Evolutionary conservation across 1,140 invertebrate species (phyloP), one percentile per base, ranked within the genome.

Genomic region (Cecropterus lyciades): DNA sequence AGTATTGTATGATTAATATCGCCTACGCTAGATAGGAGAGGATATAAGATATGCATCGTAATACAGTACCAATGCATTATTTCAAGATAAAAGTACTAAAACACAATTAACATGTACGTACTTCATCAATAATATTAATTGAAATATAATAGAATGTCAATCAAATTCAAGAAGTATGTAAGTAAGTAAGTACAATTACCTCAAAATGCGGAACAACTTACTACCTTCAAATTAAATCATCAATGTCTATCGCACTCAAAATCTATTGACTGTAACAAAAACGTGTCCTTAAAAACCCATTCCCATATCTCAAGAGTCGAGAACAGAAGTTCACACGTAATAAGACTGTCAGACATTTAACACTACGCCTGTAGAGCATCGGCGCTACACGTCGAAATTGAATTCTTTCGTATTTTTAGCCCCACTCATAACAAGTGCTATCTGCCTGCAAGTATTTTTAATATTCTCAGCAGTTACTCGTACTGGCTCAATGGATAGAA

Each of bases 401-500:
- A 82, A 85, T 84, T 89, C 82, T 75, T 84, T 76, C 33, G 71
- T 85, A 89, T 87, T 89, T 84, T 80, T 85, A 86, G 83, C 49
- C 20, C 64, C n/a, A 70, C 73, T 72, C 68, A 72, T 72, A 72
- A 69, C 70, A 79, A 73, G 52, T 56, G 67, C 51, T 69, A 68
- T 65, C 62, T 20, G 20, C 13, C 46, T 40, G 49, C 51, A 60
- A 62, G 30, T 73, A 71, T 60, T 65, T 57, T n/a, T n/a, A n/a
- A n/a, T n/a, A 60, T 71, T 60, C 27, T 56, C 40, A 17, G 11
- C 7, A 15, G 43, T n/a, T 2, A 33, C 40, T 15, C 30, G 55
- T 27, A 63, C 30, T 27, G n/a, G n/a, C n/a, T 33, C 30, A 42
- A 15, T 63, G 59, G 16, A 24, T 62, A 53, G 16, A 24, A 24